These are phyloP conservation scores for Eospalax fontanierii DNA, from an alignment of 2,797 vertebrate genomes.

Conservation along the genomic window DNA sequence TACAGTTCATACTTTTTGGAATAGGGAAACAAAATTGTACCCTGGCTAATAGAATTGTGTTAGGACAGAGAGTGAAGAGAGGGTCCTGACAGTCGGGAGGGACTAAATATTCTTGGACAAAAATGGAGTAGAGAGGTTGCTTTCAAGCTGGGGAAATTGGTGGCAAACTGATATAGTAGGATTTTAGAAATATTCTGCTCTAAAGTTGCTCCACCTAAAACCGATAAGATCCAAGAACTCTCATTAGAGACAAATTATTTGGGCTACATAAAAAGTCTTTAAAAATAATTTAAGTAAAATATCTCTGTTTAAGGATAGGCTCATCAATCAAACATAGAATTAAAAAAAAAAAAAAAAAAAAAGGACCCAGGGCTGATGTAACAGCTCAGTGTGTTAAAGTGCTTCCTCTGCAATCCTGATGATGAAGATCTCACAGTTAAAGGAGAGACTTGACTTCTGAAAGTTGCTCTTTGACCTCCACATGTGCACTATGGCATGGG, in stretches of 20 bases:
- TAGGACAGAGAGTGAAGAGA: neutral
- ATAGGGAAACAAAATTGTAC: neutral
- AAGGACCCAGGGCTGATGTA: neutral
- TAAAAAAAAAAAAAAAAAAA: slow-evolving; percentile 23
- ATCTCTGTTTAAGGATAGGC: neutral
- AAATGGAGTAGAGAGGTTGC: neutral
- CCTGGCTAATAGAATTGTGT: neutral
- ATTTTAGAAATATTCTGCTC: slow-evolving; percentile 26
- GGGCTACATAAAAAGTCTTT: neutral
- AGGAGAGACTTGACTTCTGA: neutral
- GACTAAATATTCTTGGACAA: neutral
- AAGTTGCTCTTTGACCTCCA: neutral
- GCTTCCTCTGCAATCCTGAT: neutral
- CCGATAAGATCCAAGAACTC: slow-evolving; percentile 13
- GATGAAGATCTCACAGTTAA: neutral
- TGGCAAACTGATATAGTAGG: neutral
- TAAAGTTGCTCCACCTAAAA: slow-evolving; percentile 40
- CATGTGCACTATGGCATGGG: neutral
- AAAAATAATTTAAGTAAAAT: slow-evolving; percentile 52
- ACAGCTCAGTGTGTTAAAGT: neutral
- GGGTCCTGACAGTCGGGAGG: neutral
- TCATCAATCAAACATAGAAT: neutral
- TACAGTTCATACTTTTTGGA: slow-evolving; percentile 16
- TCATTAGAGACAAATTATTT: slow-evolving; percentile 36
- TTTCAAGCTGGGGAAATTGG: neutral